A percentile compares a stretch with the other conserved stretches of the same genome.
phyloP scores from a whole-genome alignment of 2,888 invertebrate genomes.

The Luperina testacea region DNA sequence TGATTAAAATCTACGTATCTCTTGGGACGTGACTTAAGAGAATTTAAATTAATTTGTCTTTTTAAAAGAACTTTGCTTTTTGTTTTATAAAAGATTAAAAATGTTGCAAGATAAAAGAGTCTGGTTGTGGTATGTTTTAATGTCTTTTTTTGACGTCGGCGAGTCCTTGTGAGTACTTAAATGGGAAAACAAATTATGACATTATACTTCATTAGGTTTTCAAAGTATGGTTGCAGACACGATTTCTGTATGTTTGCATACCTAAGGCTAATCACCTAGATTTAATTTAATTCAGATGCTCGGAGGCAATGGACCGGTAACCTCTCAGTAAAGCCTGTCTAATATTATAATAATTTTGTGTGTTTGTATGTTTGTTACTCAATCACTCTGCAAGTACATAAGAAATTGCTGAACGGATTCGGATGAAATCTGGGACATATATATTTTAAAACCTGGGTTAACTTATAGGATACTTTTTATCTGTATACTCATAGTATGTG shows the following conservation, averaged over 20 bases:
- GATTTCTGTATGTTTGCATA: constrained; percentile 20
- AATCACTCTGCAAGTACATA: neutral
- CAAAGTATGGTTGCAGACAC: constrained; percentile 16
- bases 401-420: neutral
- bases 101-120: constrained; percentile 54
- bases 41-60: constrained; percentile 68
- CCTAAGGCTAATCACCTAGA: constrained; percentile 12
- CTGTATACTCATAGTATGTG: neutral
- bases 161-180: constrained; percentile 36
- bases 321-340: constrained; percentile 5
- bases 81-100: constrained; percentile 63
- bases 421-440: neutral
- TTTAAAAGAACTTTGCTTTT: constrained; percentile 60
- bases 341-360: neutral
- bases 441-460: neutral
- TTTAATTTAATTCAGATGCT: constrained; percentile 27
- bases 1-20: constrained; percentile 68
- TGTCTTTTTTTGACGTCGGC: constrained; percentile 35
- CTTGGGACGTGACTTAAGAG: constrained; percentile 63
- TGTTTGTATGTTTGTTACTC: neutral
- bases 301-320: neutral
- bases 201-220: constrained; percentile 51
- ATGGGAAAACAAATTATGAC: constrained; percentile 45
- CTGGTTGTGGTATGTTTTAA: constrained; percentile 42
- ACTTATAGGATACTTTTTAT: neutral